phyloP scores from a whole-genome alignment of 2,888 invertebrate species.

The Athalia rosae region DNA sequence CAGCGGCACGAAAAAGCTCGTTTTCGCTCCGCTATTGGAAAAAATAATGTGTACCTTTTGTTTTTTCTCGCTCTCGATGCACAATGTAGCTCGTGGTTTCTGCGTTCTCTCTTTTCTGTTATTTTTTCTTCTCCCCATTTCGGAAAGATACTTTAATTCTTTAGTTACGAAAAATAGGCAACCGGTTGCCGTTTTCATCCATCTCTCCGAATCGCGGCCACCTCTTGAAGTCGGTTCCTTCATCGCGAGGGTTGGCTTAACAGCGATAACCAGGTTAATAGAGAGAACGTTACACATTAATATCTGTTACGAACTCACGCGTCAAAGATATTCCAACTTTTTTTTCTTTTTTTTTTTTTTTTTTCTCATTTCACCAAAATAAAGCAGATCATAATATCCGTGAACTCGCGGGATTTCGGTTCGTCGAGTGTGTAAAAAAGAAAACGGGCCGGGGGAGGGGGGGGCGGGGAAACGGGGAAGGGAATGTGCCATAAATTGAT shows the following conservation, averaged over 20 bases:
- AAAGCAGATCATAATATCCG: not conserved
- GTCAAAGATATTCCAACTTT: slow-evolving; percentile 36
- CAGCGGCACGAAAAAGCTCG: too few relatives aligned
- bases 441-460: not conserved
- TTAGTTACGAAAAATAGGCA: too few relatives aligned
- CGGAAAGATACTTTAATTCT: too few relatives aligned
- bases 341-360: slow-evolving; percentile 4
- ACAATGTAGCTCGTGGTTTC: not conserved
- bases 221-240: slow-evolving; percentile 4
- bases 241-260: slow-evolving; percentile 38
- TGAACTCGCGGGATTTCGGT: not conserved
- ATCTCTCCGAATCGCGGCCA: too few relatives aligned
- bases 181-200: too few relatives aligned
- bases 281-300: slow-evolving; percentile 26
- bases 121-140: too few relatives aligned
- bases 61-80: too few relatives aligned
- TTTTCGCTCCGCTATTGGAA: too few relatives aligned
- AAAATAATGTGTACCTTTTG: too few relatives aligned
- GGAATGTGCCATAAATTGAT: slow-evolving; percentile 30
- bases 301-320: slow-evolving; percentile 30
- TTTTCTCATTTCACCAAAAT: not conserved
- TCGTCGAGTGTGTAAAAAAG: not conserved
- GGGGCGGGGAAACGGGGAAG: not conserved
- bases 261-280: slow-evolving; percentile 41
- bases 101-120: slow-evolving; percentile 45